Base-by-base conservation (phyloP, 2,113 vertebrate genomes). In the Thymallus thymallus region DNA sequence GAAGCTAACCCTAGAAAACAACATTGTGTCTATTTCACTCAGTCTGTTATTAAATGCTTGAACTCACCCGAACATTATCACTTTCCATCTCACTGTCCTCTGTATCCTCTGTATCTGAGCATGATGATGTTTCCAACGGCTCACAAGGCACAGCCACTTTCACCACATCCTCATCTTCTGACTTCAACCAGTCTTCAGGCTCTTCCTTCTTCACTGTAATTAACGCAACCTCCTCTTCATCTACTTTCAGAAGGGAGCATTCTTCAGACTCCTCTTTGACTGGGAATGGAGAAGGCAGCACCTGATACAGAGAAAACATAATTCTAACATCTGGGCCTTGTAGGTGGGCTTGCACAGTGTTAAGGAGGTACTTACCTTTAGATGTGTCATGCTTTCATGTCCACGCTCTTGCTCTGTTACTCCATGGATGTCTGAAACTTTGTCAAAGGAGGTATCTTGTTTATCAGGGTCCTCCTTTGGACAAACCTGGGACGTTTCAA, bases 391-490 rank as follows among this genome's bases (percentile, higher is more conserved):
- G 29, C 18, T 30, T 14, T 3, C 7, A 35, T 26, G 16, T 66
- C 64, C 18, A 66, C 30, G 1, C 1, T 30, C 64, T 16, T 66
- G 29, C 18, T 66, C 30, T 30, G 29, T 20, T 14, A 66, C 16
- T 66, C 29, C 64, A 66, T 32, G 29, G 5, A 20, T 30, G 18
- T 66, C 16, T 30, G 30, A 66, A 9, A 20, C 30, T 6, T 13
- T 2, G 29, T 14, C 14, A 30, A 32, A 66, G 5, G 29, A 29
- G 2, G 26, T 69, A 20, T 51, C 56, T 60, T 60, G 13, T 60
- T 60, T 22, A 64, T 23, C 5, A 2, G 35, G 24, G 23, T 73
- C 69, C 60, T 61, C 51, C 69, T 46, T 70, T 68, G 60, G 18
- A 46, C 20, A 51, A 23, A 60, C 56, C 56, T 60, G 56, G 56